Evolutionary conservation across 1,140 invertebrate species (phyloP), one percentile per base, ranked within the genome.

Genomic region (Bombus soroeensis): DNA sequence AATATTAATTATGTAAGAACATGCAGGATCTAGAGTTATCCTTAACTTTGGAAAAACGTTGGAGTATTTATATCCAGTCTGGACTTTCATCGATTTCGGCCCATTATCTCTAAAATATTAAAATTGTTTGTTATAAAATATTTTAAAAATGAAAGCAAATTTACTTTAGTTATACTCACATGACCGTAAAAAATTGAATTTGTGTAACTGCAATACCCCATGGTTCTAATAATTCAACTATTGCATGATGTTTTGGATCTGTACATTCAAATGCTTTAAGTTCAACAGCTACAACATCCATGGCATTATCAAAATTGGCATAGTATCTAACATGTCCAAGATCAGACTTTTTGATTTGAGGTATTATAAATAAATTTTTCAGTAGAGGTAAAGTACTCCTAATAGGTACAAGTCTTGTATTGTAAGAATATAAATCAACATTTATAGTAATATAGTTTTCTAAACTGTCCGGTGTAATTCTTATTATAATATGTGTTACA

Each of bases 401-500:
- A 13, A 91, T 70, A 68, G 89, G 87, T 87, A 83, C 78, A 18
- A 87, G 87, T 84, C 92, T 90, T 37, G 64, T 72, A 43, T 88
- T 71, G 18, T 81, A 77, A 59, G 82, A 91, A 88, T 94, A 91
- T 37, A 90, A 74, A 78, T 95, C 94, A 10, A 95, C 85, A 41
- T 93, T 91, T 53, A 95, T 75, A 37, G 86, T 88, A 47, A 93
- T 85, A 78, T 92, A 53, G 72, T 94, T 87, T 57, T 93, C 39
- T 47, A 89, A 88, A 64, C 90, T 89, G 13, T 89, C 76, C 37
- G 82, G 82, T 34, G 96, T 95, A 41, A 98, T 95, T 91, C 96
- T 96, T 2, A 98, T 94, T 64, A 98, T 92, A 43, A 98, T 94
- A 91, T 98, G 98, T 10, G 97, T 97, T 94, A 96, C 96, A 39